These are phyloP conservation scores for Lamellibrachia columna DNA, from an alignment of 2,888 invertebrate genomes.

Conservation along the genomic window DNA sequence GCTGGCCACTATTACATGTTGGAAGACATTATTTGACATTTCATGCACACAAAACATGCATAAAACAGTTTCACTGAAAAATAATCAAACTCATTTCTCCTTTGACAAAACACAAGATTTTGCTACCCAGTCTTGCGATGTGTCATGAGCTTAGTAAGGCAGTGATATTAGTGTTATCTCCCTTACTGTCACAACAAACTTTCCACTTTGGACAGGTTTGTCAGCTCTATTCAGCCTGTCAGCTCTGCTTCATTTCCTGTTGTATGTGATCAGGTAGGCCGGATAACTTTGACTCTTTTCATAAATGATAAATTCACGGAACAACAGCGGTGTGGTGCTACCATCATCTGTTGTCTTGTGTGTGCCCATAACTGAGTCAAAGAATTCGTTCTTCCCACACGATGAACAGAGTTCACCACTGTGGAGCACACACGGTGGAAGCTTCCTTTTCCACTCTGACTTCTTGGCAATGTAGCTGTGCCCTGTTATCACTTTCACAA, in stretches of 20 bases:
- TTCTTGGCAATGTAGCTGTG: slow-evolving; percentile 23
- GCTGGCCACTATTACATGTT: too few species aligned
- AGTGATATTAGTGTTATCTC: too few species aligned
- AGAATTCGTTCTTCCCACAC: neutral
- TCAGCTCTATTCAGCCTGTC: neutral
- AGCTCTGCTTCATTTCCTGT: neutral
- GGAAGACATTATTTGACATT: too few species aligned
- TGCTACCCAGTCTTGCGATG: too few species aligned
- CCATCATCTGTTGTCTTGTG: neutral
- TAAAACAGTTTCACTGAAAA: too few species aligned
- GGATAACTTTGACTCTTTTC: slow-evolving; percentile 47
- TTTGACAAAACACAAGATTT: too few species aligned
- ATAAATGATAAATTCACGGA: slow-evolving; percentile 49
- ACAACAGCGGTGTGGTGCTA: slow-evolving; percentile 27
- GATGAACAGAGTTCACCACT: neutral
- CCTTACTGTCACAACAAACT: too few species aligned
- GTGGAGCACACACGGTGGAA: slow-evolving; percentile 26
- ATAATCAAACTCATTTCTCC: too few species aligned
- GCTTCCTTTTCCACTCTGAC: slow-evolving; percentile 24
- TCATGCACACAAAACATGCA: too few species aligned
- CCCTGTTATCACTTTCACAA: slow-evolving; percentile 29
- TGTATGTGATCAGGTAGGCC: slow-evolving; percentile 45
- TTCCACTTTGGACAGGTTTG: neutral
- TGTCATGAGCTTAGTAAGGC: too few species aligned
- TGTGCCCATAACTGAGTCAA: slow-evolving; percentile 32